Evolutionary conservation across 1,140 invertebrate genomes (phyloP), one percentile per base, ranked within the genome.

Genomic region (Formica exsecta): DNA sequence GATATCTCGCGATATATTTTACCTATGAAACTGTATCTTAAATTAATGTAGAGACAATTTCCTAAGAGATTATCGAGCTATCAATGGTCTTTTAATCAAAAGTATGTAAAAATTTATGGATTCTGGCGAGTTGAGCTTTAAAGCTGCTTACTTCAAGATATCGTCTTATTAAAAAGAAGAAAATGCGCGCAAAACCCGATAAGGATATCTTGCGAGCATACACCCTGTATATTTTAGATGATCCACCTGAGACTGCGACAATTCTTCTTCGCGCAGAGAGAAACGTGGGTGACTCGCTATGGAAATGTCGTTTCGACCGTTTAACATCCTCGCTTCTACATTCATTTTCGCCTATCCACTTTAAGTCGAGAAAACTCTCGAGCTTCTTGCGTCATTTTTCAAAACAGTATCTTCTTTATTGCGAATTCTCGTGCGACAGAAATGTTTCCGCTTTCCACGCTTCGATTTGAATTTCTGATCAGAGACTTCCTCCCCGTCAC

Each of bases 381-480:
- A 29, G 79, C 54, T 83, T 74, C 41, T 83, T 83, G 32, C 13
- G 57, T 74, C 79, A 83, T 83, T 83, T 83, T 83, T 83, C 68
- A 83, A 83, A 83, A 83, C 79, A 83, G 54, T 74, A 44, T 19
- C 54, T 74, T 74, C 54, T 61, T 83, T 61, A 74, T 83, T 83
- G 68, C 79, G 44, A 51, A 83, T 73, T 73, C 61, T 61, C 41
- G 38, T 48, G 68, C 25, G 68, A 83, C 68, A 83, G 79, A 59
- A 74, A 83, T 83, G 54, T 83, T 83, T 83, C 54, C 61, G 79
- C 79, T 61, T 48, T 59, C 54, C 57, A 36, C 79, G 54, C 73
- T 73, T 74, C 68, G 61, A 83, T 83, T 62, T 83, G 68, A 83
- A 83, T 74, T 83, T 83, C 79, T 48, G 38, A 83, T 83, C 68